A percentile compares a stretch with the other conserved stretches of the same genome.
These are phyloP conservation scores for Parnassius glacialis DNA, from an alignment of 2,888 invertebrate species.

Conservation along the genomic window DNA sequence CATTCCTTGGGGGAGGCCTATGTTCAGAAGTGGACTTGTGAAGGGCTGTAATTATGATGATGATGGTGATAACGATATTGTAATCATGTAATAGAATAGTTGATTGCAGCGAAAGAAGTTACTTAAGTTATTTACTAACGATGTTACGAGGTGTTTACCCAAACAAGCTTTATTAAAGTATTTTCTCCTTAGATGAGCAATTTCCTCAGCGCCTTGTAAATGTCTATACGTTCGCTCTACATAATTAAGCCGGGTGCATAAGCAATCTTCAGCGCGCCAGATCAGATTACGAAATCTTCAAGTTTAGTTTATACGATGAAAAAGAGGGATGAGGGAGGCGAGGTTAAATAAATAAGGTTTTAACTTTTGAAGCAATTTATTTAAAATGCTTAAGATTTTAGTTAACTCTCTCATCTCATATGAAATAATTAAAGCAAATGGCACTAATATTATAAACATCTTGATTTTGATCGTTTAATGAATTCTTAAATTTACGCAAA, in stretches of 20 bases:
- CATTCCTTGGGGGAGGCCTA: no score
- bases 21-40: neutral
- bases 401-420: no score
- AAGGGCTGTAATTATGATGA: neutral
- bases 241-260: slow-evolving; percentile 14
- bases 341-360: no score
- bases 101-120: neutral
- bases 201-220: slow-evolving; percentile 4
- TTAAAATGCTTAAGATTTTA: no score
- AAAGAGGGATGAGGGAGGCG: no score
- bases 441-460: no score
- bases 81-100: neutral
- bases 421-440: no score
- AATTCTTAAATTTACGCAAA: no score
- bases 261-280: slow-evolving; percentile 2
- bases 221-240: slow-evolving; percentile 10
- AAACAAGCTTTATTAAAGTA: slow-evolving; percentile 13
- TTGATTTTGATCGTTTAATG: no score
- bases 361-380: no score
- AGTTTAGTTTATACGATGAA: no score
- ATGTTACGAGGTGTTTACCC: slow-evolving; percentile 13
- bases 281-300: slow-evolving; percentile 14
- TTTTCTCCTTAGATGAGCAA: slow-evolving; percentile 10
- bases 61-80: no score
- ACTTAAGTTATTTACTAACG: neutral